Conservation (phyloP, 2,113 vertebrate genomes). For the Sapajus apella region DNA sequence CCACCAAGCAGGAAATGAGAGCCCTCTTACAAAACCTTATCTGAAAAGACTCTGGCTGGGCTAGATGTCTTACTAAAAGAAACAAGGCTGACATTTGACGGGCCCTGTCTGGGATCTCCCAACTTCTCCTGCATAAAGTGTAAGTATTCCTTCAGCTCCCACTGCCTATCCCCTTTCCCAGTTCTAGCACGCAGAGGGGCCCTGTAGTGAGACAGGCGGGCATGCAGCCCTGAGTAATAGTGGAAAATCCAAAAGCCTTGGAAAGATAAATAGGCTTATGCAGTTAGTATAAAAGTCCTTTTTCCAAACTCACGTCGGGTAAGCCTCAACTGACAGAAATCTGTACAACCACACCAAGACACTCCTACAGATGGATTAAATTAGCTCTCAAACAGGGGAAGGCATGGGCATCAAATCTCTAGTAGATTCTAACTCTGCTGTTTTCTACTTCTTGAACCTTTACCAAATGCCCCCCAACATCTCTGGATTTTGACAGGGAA, state of each 20-base stretch:
- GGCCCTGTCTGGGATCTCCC: conserved; percentile 7
- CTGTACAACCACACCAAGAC: conserved; percentile 82
- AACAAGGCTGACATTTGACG: conserved; percentile 38
- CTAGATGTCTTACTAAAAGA: not conserved
- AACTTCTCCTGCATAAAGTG: conserved; percentile 64
- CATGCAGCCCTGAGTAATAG: conserved; percentile 77
- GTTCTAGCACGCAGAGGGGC: conserved; percentile 77
- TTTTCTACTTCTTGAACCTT: conserved; percentile 59
- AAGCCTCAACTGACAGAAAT: conserved; percentile 85
- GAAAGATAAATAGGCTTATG: conserved; percentile 86
- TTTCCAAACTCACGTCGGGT: conserved; percentile 84
- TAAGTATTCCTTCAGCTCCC: conserved; percentile 12
- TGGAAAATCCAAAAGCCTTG: conserved; percentile 85
- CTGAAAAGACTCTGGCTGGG: not conserved
- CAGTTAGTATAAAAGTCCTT: conserved; percentile 87
- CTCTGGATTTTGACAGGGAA: not conserved
- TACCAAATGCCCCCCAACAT: not conserved
- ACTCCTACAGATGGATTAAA: conserved; percentile 83
- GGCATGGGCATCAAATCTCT: conserved; percentile 70
- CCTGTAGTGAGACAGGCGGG: conserved; percentile 83
- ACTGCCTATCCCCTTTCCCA: not conserved
- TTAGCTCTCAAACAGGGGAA: conserved; percentile 81
- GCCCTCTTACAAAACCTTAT: not conserved
- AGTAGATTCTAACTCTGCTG: conserved; percentile 72
- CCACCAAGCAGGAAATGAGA: not conserved